These are phyloP conservation scores for Chascanopsetta lugubris DNA, from an alignment of 2,113 vertebrate genomes.

Conservation along the genomic window DNA sequence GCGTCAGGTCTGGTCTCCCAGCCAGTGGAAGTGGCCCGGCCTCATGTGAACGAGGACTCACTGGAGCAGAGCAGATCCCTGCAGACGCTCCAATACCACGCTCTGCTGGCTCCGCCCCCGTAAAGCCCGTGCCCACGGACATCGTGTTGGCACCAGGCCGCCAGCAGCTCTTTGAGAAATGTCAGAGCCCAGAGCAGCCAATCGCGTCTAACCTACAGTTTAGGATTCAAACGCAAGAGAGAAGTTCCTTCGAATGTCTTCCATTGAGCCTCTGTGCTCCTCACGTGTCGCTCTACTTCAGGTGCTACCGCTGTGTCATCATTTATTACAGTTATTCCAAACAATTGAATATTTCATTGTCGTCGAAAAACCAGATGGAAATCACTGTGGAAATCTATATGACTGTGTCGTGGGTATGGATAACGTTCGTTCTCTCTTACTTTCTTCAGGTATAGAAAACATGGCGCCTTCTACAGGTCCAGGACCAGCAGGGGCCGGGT, in stretches of 20 bases:
- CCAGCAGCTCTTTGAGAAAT: neutral
- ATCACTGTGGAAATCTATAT: too few species aligned
- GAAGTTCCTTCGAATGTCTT: neutral
- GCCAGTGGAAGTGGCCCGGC: neutral
- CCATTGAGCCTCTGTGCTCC: neutral
- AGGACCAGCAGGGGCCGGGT: too few species aligned
- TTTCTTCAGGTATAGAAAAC: too few species aligned
- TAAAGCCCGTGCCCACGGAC: conserved; percentile 13
- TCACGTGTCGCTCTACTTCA: too few species aligned
- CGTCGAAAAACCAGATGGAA: too few species aligned
- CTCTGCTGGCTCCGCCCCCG: conserved; percentile 11
- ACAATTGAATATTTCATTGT: too few species aligned
- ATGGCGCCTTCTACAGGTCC: too few species aligned
- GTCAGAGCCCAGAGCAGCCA: conserved; percentile 1
- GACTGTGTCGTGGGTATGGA: too few species aligned
- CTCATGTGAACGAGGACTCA: conserved; percentile 21
- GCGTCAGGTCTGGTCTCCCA: neutral
- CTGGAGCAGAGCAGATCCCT: conserved; percentile 36
- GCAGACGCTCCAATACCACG: conserved; percentile 19
- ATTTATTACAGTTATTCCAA: too few species aligned
- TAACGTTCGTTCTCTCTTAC: too few species aligned
- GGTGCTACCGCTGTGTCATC: too few species aligned
- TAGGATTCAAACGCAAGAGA: neutral
- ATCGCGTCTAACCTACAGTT: neutral
- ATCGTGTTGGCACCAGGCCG: conserved; percentile 6